phyloP scores from a whole-genome alignment of 1,140 invertebrate genomes.

The Drosophila guanche region DNA sequence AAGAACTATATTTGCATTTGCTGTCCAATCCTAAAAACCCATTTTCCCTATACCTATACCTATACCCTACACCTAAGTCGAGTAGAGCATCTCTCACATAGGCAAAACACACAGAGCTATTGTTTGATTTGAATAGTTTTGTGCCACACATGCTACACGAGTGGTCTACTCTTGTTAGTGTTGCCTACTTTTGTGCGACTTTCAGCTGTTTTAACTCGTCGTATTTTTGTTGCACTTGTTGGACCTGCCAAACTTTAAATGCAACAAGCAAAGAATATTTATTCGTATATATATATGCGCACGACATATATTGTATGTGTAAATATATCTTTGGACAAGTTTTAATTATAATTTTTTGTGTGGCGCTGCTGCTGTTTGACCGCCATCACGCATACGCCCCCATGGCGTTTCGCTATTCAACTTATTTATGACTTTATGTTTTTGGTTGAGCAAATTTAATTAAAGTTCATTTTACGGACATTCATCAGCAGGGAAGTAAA shows the following conservation, averaged over 20 bases:
- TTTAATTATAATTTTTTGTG: conserved; percentile 61
- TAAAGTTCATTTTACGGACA: conserved; percentile 63
- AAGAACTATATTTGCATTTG: no score
- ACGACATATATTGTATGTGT: background rate
- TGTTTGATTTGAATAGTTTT: no score
- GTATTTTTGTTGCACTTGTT: conserved; percentile 6
- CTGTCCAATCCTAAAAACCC: no score
- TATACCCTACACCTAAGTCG: no score
- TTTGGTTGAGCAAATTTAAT: conserved; percentile 63
- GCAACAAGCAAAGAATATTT: background rate
- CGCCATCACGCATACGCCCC: conserved; percentile 35
- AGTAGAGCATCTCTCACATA: no score
- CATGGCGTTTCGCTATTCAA: conserved; percentile 24
- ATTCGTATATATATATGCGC: background rate
- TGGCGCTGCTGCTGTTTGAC: conserved; percentile 9
- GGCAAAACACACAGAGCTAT: no score
- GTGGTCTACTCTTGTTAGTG: no score
- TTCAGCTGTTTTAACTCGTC: no score
- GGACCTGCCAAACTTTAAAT: conserved; percentile 8
- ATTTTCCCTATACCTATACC: no score
- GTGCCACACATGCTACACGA: no score
- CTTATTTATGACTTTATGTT: conserved; percentile 61
- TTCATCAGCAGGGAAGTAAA: conserved; percentile 41
- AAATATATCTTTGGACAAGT: conserved; percentile 35
- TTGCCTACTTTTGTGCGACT: no score